Evolutionary conservation across 1,140 invertebrate species (phyloP).

Genomic region (Solen grandis): DNA sequence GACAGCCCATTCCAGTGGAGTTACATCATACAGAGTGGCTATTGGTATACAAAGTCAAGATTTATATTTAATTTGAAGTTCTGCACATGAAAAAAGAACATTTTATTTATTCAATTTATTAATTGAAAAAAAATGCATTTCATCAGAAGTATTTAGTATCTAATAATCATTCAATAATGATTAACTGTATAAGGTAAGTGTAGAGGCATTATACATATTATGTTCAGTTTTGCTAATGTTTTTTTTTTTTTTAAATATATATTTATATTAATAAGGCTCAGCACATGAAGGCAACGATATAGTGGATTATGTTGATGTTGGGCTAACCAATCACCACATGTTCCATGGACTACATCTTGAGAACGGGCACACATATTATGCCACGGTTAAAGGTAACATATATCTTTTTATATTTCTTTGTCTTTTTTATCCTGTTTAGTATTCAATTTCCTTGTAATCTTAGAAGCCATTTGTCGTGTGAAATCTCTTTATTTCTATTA

Average conservation of each 20-base stretch:
- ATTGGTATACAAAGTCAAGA: constrained; percentile 19
- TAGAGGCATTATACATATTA: neutral
- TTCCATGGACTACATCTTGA: constrained; percentile 63
- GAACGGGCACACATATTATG: constrained; percentile 67
- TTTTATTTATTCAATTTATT: too few species aligned
- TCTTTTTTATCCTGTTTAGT: too few species aligned
- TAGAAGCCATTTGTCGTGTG: too few species aligned
- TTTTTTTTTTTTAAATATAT: too few species aligned
- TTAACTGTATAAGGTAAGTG: constrained; percentile 51
- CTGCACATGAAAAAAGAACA: too few species aligned
- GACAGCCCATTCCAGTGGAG: constrained; percentile 30
- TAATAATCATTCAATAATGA: too few species aligned
- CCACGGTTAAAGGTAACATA: constrained; percentile 60
- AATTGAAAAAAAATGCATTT: too few species aligned
- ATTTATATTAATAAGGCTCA: constrained; percentile 54
- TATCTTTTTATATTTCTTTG: neutral
- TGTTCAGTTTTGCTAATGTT: too few species aligned
- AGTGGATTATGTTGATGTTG: constrained; percentile 55
- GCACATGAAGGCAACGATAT: constrained; percentile 59
- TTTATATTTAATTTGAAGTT: neutral
- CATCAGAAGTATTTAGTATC: too few species aligned
- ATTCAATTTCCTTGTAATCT: too few species aligned
- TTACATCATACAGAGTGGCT: constrained; percentile 21
- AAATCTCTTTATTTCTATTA: too few species aligned
- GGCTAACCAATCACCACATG: constrained; percentile 58